Conservation (phyloP, 2,888 invertebrate genomes). For the Phalera bucephala region DNA sequence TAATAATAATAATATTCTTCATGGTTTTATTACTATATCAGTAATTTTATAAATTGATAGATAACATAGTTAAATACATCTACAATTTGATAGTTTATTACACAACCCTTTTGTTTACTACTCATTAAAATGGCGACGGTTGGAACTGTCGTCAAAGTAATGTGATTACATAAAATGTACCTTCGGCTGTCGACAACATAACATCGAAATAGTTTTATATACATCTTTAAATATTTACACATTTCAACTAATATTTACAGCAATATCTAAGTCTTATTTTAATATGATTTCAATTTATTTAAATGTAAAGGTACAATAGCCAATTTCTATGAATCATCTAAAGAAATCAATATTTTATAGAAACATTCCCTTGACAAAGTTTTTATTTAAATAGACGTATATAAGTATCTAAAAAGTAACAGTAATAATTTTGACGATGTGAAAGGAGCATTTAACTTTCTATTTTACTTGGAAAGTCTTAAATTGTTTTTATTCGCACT, state of each 20-base stretch:
- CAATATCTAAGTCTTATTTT: slow-evolving; percentile 25
- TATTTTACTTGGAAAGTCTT: slow-evolving; percentile 34
- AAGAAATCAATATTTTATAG: slow-evolving; percentile 39
- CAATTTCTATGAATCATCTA: slow-evolving; percentile 41
- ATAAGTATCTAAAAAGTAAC: slow-evolving; percentile 36
- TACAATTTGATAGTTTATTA: slow-evolving; percentile 75
- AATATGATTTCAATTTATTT: slow-evolving; percentile 22
- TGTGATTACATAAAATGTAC: slow-evolving; percentile 48
- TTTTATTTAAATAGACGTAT: slow-evolving; percentile 24
- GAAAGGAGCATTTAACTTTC: slow-evolving; percentile 27
- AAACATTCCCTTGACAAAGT: slow-evolving; percentile 47
- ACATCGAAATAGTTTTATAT: slow-evolving; percentile 43
- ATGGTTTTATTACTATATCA: slow-evolving; percentile 58
- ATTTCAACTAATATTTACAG: slow-evolving; percentile 44
- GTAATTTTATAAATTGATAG: slow-evolving; percentile 68
- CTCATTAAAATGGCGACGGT: slow-evolving; percentile 50
- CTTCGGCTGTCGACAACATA: slow-evolving; percentile 57
- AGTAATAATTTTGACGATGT: too few relatives aligned
- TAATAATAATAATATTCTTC: slow-evolving; percentile 37
- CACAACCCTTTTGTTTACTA: slow-evolving; percentile 78
- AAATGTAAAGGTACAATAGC: slow-evolving; percentile 36
- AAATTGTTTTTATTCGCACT: slow-evolving; percentile 36
- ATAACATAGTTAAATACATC: slow-evolving; percentile 69
- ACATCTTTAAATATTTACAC: slow-evolving; percentile 51
- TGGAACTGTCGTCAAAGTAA: slow-evolving; percentile 35